Evolutionary conservation across 2,888 invertebrate genomes (phyloP), one percentile per base, ranked within the genome.

Genomic region (Rhabditophanes sp.): DNA sequence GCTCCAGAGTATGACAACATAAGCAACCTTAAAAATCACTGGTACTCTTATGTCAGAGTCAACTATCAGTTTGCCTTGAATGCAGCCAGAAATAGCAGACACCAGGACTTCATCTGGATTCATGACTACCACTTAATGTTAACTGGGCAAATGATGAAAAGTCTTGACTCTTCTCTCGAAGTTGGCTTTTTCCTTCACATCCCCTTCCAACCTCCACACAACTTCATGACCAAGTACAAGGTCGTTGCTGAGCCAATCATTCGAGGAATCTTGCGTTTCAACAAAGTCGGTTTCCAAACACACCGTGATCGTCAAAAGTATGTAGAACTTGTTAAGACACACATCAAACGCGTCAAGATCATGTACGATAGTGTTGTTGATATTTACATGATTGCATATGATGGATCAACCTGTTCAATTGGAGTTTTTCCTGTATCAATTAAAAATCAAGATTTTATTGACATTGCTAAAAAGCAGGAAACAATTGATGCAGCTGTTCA

Each of bases 221-320:
- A 48, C 30, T 56, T 53, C 36, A 49, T 56, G 46, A 51, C 52
- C 9, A 55, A 55, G 30, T 56, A 54, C 34, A 35, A 43, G 19
- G 39, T 45, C 8, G 56, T 52, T 3, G 55, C 43, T 11, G 47
- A 47, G 15, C 53, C 53, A 11, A 50, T 56, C 9, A 32, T 56
- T 11, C 42, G 56, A 7, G 56, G 44, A 2, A 39, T 56, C 14
- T 30, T 56, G 3, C 36, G 53, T 15, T 56, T 56, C 36, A 53
- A 46, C 5, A 56, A 56, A 42, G 54, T 56, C 31, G 56, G 56
- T 26, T 56, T 56, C 38, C 56, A 56, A 50, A 56, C 56, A 6
- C 48, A 49, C 25, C 39, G 51, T 2, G 56, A 56, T 33, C 41
- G 56, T 14, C 42, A 44, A 11, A 52, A 44, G 16, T 56, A 45